Conservation (phyloP, 2,113 vertebrate species). For the Megalops atlanticus region DNA sequence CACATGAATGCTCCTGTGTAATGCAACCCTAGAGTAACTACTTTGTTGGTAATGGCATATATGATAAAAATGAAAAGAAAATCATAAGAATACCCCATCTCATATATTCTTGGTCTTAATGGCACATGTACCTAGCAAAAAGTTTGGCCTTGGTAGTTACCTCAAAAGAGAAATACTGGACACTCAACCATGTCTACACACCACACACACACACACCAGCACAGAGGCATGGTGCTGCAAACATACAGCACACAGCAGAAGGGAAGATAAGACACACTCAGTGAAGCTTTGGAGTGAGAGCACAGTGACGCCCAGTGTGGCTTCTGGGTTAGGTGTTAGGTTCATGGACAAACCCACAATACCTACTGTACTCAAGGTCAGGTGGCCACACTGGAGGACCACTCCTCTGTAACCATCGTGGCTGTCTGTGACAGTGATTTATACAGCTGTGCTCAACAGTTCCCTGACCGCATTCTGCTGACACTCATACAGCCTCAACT, state of each 20-base stretch:
- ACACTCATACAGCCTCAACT: background rate
- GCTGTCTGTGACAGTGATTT: background rate
- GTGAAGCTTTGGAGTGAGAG: background rate
- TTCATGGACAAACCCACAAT: background rate
- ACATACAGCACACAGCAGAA: background rate
- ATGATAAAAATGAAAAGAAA: no score
- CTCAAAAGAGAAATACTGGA: no score
- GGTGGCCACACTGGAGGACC: background rate
- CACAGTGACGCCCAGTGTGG: background rate
- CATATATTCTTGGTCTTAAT: no score
- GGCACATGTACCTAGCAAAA: no score
- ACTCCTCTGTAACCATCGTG: background rate
- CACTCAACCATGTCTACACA: no score
- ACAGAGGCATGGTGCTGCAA: no score
- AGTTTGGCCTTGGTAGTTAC: no score
- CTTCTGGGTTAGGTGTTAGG: background rate
- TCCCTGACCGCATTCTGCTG: conserved; percentile 4
- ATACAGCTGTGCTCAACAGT: background rate
- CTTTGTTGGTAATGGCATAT: no score
- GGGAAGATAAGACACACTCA: background rate
- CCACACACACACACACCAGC: background rate
- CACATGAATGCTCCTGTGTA: no score
- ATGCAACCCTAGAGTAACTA: no score
- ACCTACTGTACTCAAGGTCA: background rate
- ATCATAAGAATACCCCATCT: no score